A percentile compares a stretch with the other conserved stretches of the same genome.
Evolutionary conservation across 2,113 vertebrate genomes (phyloP).

Genomic region (Thunnus maccoyii): DNA sequence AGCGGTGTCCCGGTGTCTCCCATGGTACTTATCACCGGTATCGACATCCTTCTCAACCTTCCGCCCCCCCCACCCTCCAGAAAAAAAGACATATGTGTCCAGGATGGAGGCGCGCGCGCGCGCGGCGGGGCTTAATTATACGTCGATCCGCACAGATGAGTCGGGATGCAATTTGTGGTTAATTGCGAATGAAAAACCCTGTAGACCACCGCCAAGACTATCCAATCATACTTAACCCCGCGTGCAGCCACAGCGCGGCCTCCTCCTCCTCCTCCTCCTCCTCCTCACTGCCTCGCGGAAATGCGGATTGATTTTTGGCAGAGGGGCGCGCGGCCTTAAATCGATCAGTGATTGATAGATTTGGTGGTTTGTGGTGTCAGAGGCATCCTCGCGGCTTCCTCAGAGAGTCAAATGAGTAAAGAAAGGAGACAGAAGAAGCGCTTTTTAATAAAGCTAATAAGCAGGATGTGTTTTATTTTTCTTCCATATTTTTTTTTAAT

Average conservation of each 20-base stretch:
- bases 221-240: slow-evolving; percentile 77
- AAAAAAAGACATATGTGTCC: slow-evolving; percentile 38
- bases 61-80: neutral
- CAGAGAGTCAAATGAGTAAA: neutral
- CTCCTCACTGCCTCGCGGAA: slow-evolving; percentile 61
- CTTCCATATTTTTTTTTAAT: too few relatives aligned
- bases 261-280: slow-evolving; percentile 6
- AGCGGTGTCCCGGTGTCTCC: slow-evolving; percentile 35
- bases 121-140: slow-evolving; percentile 73
- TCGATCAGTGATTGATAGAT: slow-evolving; percentile 78
- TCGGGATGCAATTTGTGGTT: slow-evolving; percentile 80
- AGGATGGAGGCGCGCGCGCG: slow-evolving; percentile 17
- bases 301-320: slow-evolving; percentile 78
- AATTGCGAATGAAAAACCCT: slow-evolving; percentile 80
- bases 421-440: slow-evolving; percentile 10
- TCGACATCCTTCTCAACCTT: slow-evolving; percentile 56
- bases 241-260: slow-evolving; percentile 53
- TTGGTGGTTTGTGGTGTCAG: slow-evolving; percentile 51
- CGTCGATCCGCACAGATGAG: slow-evolving; percentile 77
- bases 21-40: slow-evolving; percentile 54
- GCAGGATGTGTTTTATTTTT: neutral
- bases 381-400: neutral
- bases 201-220: slow-evolving; percentile 36
- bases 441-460: slow-evolving; percentile 36
- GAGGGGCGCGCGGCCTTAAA: slow-evolving; percentile 52